phyloP scores from a whole-genome alignment of 2,113 vertebrate genomes.

The Natator depressus region DNA sequence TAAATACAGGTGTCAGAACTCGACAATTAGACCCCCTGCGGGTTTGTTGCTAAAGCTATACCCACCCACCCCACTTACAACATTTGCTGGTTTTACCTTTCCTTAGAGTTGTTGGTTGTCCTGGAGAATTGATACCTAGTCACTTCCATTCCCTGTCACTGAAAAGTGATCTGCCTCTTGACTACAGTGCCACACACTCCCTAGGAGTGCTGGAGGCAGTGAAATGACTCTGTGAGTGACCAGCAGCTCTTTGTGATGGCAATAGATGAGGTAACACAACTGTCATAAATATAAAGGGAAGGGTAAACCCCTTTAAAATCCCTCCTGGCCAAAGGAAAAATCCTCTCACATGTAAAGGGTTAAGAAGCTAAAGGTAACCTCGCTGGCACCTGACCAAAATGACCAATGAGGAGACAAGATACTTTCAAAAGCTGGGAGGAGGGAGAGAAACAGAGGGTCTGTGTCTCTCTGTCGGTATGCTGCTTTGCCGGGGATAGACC shows the following conservation, averaged over 20 bases:
- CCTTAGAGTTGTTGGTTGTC: background rate
- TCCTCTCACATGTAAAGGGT: no score
- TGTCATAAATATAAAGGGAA: no score
- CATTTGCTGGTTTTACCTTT: background rate
- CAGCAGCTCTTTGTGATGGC: background rate
- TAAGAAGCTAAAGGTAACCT: no score
- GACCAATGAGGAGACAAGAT: no score
- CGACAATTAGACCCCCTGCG: background rate
- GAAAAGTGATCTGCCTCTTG: background rate
- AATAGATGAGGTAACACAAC: conserved; percentile 1
- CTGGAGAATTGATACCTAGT: conserved; percentile 5
- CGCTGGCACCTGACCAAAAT: no score
- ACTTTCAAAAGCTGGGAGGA: no score
- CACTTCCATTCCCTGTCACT: background rate
- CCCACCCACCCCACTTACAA: background rate
- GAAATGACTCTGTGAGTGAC: background rate
- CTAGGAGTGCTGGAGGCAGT: background rate
- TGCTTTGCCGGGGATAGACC: no score
- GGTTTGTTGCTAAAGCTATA: background rate
- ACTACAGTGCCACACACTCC: background rate
- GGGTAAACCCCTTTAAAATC: no score
- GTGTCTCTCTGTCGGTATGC: no score
- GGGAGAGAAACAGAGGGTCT: no score
- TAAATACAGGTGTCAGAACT: background rate
- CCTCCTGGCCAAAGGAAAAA: no score